Base-by-base conservation (phyloP, 2,888 invertebrate species). In the Fragum whitleyi region DNA sequence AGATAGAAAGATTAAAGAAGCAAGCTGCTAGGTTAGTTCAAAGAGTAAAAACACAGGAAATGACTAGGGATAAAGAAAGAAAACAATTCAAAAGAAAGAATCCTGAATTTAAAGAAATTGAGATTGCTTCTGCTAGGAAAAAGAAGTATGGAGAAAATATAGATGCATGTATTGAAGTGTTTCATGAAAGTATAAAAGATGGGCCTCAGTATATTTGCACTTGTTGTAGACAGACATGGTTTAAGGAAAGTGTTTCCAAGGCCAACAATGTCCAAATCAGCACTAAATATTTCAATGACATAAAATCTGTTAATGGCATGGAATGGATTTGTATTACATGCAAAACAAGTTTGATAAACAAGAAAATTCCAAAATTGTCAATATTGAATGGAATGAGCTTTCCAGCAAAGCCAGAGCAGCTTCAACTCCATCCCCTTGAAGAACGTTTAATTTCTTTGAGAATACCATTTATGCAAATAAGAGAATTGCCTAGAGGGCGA, bases 401-500 rank as follows among this genome's bases (percentile, higher is more conserved):
- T 69, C 83, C 83, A 23, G 67, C 39, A 70, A 81, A 76, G 67
- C 81, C 83, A 21, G 39, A 71, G 21, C 82, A 76, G 67, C 57
- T 86, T 5, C 36, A 86, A 1, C 53, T 86, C n/a, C 61, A 65
- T 62, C 79, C 76, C 23, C 36, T 72, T 5, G 61, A 72, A 61
- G 61, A 72, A 42, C 39, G 61, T 11, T 47, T 72, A 28, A 47
- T 72, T 42, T n/a, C n/a, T n/a, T n/a, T n/a, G n/a, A n/a, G n/a
- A n/a, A n/a, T n/a, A n/a, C n/a, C n/a, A n/a, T n/a, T n/a, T n/a
- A n/a, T n/a, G n/a, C n/a, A n/a, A n/a, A n/a, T n/a, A n/a, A n/a
- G n/a, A n/a, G n/a, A n/a, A n/a, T n/a, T n/a, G n/a, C n/a, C n/a
- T n/a, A n/a, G n/a, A n/a, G n/a, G n/a, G n/a, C n/a, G n/a, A n/a